phyloP scores from a whole-genome alignment of 2,888 invertebrate genomes.

The Prosapia bicincta region DNA sequence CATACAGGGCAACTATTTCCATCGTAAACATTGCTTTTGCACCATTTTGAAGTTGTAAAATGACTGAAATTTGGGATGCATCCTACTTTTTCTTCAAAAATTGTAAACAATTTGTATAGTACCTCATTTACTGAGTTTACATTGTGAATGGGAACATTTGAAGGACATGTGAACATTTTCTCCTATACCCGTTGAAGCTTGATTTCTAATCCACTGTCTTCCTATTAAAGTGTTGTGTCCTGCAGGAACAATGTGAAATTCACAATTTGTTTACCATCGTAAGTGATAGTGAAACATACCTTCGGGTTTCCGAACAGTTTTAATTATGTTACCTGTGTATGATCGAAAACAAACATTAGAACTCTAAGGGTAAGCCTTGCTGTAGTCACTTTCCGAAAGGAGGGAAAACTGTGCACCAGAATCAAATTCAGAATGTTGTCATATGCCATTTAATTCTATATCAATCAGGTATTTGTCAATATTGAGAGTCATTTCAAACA shows the following conservation, averaged over 20 bases:
- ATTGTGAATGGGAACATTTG: too few species aligned
- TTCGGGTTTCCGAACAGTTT: background rate
- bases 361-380: background rate
- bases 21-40: constrained; percentile 23
- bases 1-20: constrained; percentile 22
- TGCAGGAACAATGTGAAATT: background rate
- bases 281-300: background rate
- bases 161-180: background rate
- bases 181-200: background rate
- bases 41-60: constrained; percentile 18
- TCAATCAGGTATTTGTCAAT: too few species aligned
- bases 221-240: background rate
- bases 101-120: background rate
- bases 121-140: background rate
- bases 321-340: background rate
- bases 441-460: background rate
- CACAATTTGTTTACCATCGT: background rate
- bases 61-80: too few species aligned
- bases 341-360: too few species aligned
- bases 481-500: background rate
- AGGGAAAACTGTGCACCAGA: background rate
- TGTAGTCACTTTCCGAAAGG: background rate
- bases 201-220: background rate
- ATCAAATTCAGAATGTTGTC: background rate
- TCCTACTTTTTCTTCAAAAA: too few species aligned